Base-by-base conservation (phyloP, 1,140 invertebrate species). In the Drosophila paulistorum region DNA sequence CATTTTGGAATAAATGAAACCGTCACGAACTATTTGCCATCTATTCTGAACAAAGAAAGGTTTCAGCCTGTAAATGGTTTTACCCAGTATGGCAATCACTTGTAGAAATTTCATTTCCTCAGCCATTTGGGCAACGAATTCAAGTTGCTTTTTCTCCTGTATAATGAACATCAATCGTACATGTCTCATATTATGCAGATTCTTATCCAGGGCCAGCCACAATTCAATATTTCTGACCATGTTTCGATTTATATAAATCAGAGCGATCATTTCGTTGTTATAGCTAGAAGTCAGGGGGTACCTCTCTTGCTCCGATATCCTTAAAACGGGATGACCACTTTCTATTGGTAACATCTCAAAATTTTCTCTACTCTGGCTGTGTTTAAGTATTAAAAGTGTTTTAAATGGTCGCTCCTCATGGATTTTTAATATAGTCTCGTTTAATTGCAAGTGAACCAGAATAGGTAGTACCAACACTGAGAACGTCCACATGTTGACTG, bases 171-270 rank as follows among this genome's bases (percentile, higher is more conserved):
- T 11, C 17, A 87, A 14, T 1, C 84, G 37, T 3, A 65, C 57
- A 7, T 80, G 74, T 1, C 82, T 63, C 84, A 87, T 87, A 45
- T 87, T 83, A 9, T 63, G 14, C 1, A 87, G 65, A 68, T 71
- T 84, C 9, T 10, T 35, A 26, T 79, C 80, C 41, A 87, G 41
- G 1, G 77, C 71, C 48, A 68, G 66, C 79, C 83, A 86, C 17
- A 89, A 33, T n/a, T 71, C 67, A 14, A 13, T 13, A 55, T 86
- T 68, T 62, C 45, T 45, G 3, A 39, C 7, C 13, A 7, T 4
- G 7, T 66, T 45, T 7, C 59, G 62, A 6, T 65, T 72, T 9
- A 58, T 45, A 33, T 77, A 80, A 1, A 83, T 23, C 1, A 89
- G 20, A 0, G 66, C 80, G 23, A 86, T 7, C 62, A 89, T 65